Evolutionary conservation across 1,140 invertebrate genomes (phyloP), one percentile per base, ranked within the genome.

Genomic region (Harpegnathos saltator): DNA sequence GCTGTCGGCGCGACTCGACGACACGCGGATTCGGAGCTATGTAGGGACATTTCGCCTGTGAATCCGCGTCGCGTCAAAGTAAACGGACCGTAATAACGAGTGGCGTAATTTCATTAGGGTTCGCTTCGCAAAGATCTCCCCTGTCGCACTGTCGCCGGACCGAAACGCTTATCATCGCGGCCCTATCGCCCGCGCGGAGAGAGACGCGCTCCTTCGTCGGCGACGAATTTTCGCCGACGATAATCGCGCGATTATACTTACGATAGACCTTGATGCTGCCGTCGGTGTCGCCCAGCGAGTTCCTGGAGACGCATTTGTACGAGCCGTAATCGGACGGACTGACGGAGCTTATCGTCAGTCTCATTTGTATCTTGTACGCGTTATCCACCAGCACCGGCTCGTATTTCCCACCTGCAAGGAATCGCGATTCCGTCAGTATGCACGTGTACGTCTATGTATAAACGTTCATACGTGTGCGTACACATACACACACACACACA

Each of bases 241-340:
- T 33, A 33, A 56, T 24, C n/a, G 15, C 14, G 33, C n/a, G 38
- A 58, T 26, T 54, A 44, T 89, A 94, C 94, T 95, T 92, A 98
- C 98, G 96, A 92, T 98, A 98, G 59, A 99, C 94, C 93, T 97
- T 97, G 88, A 99, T 98, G 52, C 96, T 97, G 84, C 97, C 98
- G 93, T 98, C 97, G 12, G 98, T 98, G 89, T 97, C 97, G 12
- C 98, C 98, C 11, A 99, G 94, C 3, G 97, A 97, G 93, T 99
- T 99, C 91, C 97, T 98, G 5, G 98, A 97, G 74, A 98, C 96
- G 93, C 98, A 99, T 91, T 97, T 96, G 91, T 98, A 98, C 9
- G 96, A 96, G 38, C 97, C 97, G 90, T 96, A 98, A 92, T 98
- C 97, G 3, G 95, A 91, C 71, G 92, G 91, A 0, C 94, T 95